A percentile compares a stretch with the other conserved stretches of the same genome.
phyloP scores from a whole-genome alignment of 1,140 invertebrate species.

The Ostrea edulis region DNA sequence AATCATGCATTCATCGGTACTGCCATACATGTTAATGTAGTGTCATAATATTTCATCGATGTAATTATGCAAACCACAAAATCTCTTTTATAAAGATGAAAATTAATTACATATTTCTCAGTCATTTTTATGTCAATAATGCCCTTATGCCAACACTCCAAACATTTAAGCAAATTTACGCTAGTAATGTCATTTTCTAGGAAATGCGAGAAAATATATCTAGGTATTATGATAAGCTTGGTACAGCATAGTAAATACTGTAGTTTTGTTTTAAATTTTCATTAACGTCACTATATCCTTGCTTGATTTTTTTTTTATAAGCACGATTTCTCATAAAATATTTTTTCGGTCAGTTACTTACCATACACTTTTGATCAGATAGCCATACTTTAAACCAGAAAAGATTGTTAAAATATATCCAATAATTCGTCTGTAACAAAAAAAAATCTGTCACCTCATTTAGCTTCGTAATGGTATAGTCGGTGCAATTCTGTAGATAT shows the following conservation, averaged over 20 bases:
- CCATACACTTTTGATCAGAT: not conserved
- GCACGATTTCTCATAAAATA: not conserved
- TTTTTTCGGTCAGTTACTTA: not conserved
- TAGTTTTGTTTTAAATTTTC: too few species aligned
- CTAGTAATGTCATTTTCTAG: too few species aligned
- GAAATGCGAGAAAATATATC: too few species aligned
- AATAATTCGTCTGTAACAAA: not conserved
- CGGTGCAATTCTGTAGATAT: conserved; percentile 16
- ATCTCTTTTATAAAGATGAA: not conserved
- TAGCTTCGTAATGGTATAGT: not conserved
- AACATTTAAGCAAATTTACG: too few species aligned
- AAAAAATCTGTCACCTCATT: not conserved
- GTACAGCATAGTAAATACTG: too few species aligned
- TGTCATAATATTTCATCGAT: not conserved
- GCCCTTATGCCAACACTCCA: not conserved
- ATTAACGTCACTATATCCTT: too few species aligned
- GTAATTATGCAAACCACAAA: not conserved
- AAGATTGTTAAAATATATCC: not conserved
- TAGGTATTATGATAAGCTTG: too few species aligned
- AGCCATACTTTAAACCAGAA: not conserved
- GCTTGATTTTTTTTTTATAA: not conserved
- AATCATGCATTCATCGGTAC: not conserved
- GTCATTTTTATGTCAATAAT: not conserved
- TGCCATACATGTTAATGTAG: too few species aligned
- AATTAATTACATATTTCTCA: not conserved